phyloP scores from a whole-genome alignment of 2,888 invertebrate species.

The Acrobasis suavella region DNA sequence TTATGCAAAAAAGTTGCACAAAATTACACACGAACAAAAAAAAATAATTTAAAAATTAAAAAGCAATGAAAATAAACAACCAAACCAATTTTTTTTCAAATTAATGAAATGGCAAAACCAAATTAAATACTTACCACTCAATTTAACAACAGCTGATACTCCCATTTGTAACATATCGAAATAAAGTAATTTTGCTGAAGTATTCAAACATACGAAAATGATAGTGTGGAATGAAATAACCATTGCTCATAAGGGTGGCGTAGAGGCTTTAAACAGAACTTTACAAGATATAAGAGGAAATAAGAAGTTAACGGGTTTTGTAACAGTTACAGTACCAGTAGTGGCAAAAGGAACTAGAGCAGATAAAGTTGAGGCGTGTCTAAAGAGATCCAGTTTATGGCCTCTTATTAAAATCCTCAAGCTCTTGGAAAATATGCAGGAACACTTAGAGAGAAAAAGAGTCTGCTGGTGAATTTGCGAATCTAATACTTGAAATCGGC shows the following conservation, averaged over 20 bases:
- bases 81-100: no score
- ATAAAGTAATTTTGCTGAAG: slow-evolving; percentile 17
- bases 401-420: slow-evolving; percentile 19
- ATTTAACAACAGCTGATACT: no score
- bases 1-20: no score
- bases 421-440: slow-evolving; percentile 32
- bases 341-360: slow-evolving; percentile 30
- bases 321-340: slow-evolving; percentile 26
- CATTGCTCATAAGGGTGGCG: slow-evolving; percentile 30
- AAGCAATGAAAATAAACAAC: no score
- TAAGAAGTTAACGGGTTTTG: slow-evolving; percentile 31
- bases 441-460: slow-evolving; percentile 21
- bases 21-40: no score
- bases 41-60: no score
- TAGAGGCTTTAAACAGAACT: slow-evolving; percentile 30
- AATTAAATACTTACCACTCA: no score
- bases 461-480: slow-evolving; percentile 27
- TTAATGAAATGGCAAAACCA: no score
- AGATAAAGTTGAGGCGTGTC: slow-evolving; percentile 29
- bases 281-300: slow-evolving; percentile 28
- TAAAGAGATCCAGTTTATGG: slow-evolving; percentile 34
- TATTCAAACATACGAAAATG: slow-evolving; percentile 10
- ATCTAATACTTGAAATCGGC: slow-evolving; percentile 31
- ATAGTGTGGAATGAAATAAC: slow-evolving; percentile 26
- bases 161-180: slow-evolving; percentile 8